A percentile compares a stretch with the other conserved stretches of the same genome.
phyloP scores from a whole-genome alignment of 2,113 vertebrate species.

The Dermatemys mawii region DNA sequence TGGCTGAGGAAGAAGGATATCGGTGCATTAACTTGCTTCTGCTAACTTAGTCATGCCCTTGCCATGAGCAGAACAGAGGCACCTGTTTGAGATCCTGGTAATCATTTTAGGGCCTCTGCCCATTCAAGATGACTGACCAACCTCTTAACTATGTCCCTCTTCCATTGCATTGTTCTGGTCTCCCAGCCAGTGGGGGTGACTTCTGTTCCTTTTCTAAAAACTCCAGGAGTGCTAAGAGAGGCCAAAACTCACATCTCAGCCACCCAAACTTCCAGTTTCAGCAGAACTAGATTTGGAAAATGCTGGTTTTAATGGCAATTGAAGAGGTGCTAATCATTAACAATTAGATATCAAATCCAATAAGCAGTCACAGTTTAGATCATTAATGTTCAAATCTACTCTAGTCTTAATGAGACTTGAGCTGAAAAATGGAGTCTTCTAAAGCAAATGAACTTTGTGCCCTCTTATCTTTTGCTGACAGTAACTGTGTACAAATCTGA shows the following conservation, averaged over 20 bases:
- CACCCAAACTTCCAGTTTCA: background rate
- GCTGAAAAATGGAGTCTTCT: background rate
- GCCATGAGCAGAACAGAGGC: background rate
- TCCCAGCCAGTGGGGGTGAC: background rate
- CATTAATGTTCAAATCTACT: background rate
- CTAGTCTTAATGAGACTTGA: background rate
- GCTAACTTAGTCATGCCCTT: background rate
- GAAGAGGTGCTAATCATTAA: background rate
- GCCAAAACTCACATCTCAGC: background rate
- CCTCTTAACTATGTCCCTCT: background rate
- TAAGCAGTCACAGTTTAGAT: background rate
- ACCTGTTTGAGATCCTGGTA: background rate
- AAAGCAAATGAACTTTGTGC: conserved; percentile 28
- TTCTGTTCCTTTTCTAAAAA: background rate
- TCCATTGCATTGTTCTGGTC: background rate
- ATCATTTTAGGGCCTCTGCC: background rate
- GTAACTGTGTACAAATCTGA: conserved; percentile 26
- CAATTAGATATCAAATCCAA: background rate
- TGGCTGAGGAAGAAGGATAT: background rate
- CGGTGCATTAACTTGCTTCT: background rate
- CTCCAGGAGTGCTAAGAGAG: background rate
- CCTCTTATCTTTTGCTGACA: conserved; percentile 37
- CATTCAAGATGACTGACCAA: background rate
- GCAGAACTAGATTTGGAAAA: background rate
- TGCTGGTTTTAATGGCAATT: background rate